These are phyloP conservation scores for Ormyrus thymus DNA, from an alignment of 2,888 invertebrate genomes.

Conservation along the genomic window DNA sequence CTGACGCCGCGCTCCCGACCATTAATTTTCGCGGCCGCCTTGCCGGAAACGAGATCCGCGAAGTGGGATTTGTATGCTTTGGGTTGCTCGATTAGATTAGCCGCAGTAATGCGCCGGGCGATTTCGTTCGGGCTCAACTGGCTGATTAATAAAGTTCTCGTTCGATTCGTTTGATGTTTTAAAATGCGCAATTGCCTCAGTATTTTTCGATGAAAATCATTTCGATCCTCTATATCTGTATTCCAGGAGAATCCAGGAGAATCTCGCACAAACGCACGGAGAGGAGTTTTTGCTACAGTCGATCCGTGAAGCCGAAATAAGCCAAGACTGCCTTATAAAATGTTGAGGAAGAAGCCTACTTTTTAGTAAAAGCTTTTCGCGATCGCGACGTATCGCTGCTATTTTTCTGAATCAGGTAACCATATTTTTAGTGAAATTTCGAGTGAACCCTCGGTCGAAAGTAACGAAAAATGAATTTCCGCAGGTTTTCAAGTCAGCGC, in stretches of 20 bases:
- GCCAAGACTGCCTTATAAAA: constrained; percentile 27
- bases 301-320: not conserved
- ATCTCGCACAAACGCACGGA: too few species aligned
- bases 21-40: too few species aligned
- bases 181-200: too few species aligned
- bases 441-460: not conserved
- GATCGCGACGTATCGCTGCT: not conserved
- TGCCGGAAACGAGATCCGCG: too few species aligned
- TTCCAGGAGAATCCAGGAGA: not conserved
- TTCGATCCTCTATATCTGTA: not conserved
- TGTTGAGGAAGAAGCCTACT: not conserved
- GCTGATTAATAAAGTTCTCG: too few species aligned
- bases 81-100: too few species aligned
- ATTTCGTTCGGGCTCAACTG: too few species aligned
- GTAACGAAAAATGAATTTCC: not conserved
- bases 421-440: not conserved
- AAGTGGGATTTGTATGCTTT: too few species aligned
- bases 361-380: not conserved
- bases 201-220: too few species aligned
- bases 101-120: too few species aligned
- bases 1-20: too few species aligned
- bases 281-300: not conserved
- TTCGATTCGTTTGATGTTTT: too few species aligned
- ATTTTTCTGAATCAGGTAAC: not conserved
- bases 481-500: not conserved